phyloP scores from a whole-genome alignment of 37 sponge, comb jelly and placozoan species.

The Oopsacas minuta region DNA sequence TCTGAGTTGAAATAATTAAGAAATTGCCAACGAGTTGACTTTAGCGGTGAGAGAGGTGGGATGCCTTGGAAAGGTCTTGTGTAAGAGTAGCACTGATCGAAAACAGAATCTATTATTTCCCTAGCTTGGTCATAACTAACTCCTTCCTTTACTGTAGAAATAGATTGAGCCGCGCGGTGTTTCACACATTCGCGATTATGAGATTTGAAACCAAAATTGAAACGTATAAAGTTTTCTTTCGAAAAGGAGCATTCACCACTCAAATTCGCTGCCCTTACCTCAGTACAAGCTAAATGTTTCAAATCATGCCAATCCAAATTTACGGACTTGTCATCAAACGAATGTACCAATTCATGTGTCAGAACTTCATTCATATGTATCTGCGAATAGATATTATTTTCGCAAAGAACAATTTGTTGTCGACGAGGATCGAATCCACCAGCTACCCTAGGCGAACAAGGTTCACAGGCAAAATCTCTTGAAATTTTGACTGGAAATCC shows the following conservation, averaged over 20 bases:
- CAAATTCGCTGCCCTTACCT: conserved; percentile 81
- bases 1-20: background rate
- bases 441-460: conserved; percentile 58
- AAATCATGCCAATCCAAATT: conserved; percentile 64
- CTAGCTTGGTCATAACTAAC: conserved; percentile 47
- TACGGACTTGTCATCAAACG: conserved; percentile 67
- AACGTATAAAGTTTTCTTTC: conserved; percentile 69
- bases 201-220: conserved; percentile 79
- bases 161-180: conserved; percentile 56
- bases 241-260: conserved; percentile 89
- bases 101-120: conserved; percentile 61
- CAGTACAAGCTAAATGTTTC: conserved; percentile 77
- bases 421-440: conserved; percentile 63
- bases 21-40: background rate
- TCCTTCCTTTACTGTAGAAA: conserved; percentile 46
- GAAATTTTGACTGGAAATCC: background rate
- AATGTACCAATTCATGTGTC: conserved; percentile 86
- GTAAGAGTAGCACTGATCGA: conserved; percentile 60
- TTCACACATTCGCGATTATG: conserved; percentile 79
- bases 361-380: conserved; percentile 60
- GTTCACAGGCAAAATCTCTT: conserved; percentile 68
- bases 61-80: conserved; percentile 76
- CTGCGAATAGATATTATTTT: conserved; percentile 73
- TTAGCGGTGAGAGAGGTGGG: conserved; percentile 32
- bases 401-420: conserved; percentile 68